Conservation (phyloP, 2,888 invertebrate genomes). For the Himalopsyche japonica region DNA sequence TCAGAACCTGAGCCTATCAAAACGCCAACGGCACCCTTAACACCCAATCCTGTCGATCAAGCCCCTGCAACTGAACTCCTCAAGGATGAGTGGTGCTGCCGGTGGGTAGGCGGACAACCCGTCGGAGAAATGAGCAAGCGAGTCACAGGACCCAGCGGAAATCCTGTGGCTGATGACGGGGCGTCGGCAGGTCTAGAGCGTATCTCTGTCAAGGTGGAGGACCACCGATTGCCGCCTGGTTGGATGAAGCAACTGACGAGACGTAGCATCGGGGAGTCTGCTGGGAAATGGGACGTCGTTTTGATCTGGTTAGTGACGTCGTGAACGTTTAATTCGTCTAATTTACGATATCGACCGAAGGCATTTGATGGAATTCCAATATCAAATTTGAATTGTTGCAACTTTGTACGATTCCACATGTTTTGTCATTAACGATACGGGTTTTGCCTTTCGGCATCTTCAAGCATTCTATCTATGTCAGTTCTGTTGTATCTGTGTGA, state of each 20-base stretch:
- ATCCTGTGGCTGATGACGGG: background rate
- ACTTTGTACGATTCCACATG: too few species aligned
- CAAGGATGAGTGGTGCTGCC: constrained; percentile 64
- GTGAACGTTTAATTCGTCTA: too few species aligned
- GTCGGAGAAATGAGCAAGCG: constrained; percentile 54
- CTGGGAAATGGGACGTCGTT: constrained; percentile 83
- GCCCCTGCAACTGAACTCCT: constrained; percentile 3
- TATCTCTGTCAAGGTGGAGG: constrained; percentile 66
- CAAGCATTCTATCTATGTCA: too few species aligned
- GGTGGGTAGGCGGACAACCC: constrained; percentile 73
- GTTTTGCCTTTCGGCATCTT: too few species aligned
- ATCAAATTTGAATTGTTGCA: too few species aligned
- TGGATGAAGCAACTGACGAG: constrained; percentile 82
- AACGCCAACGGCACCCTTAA: background rate
- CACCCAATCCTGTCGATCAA: background rate
- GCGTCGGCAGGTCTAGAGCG: constrained; percentile 30
- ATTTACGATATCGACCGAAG: too few species aligned
- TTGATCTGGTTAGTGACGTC: constrained; percentile 62
- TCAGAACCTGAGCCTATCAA: constrained; percentile 28
- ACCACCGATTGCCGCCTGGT: constrained; percentile 72
- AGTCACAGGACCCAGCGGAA: background rate
- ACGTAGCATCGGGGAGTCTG: constrained; percentile 67
- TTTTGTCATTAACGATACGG: too few species aligned
- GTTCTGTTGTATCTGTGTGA: too few species aligned
- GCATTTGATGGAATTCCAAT: too few species aligned